A percentile compares a stretch with the other conserved stretches of the same genome.
Evolutionary conservation across 2,113 vertebrate species (phyloP).

Genomic region (Illadopsis cleaveri): DNA sequence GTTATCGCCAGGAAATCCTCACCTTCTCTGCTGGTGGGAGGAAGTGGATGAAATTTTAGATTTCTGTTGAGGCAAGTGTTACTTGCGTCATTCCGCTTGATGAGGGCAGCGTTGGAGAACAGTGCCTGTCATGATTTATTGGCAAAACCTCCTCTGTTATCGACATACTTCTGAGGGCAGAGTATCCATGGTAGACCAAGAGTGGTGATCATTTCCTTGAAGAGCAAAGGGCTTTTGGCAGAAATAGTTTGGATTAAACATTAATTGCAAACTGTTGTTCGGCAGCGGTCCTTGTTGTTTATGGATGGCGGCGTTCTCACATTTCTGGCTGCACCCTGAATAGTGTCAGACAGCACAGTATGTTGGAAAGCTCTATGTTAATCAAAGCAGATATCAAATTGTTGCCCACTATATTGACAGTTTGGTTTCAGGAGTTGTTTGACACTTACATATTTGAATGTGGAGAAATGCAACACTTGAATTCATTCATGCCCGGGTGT

Average conservation of each 20-base stretch:
- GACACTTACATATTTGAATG: neutral
- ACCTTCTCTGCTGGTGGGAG: neutral
- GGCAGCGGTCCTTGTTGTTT: neutral
- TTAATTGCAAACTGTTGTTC: constrained; percentile 38
- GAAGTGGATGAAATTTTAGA: neutral
- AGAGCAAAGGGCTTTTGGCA: constrained; percentile 21
- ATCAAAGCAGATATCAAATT: constrained; percentile 35
- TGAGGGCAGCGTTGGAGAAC: neutral
- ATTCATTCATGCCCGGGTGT: neutral
- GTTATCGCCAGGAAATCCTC: neutral
- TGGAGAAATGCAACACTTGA: neutral
- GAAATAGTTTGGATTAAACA: constrained; percentile 25
- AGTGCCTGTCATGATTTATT: neutral
- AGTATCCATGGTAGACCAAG: neutral
- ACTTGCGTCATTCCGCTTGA: neutral
- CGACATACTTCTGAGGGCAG: neutral
- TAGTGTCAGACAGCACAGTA: constrained; percentile 44
- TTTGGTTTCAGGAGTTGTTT: neutral
- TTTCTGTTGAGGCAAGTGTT: neutral
- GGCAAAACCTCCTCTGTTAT: neutral
- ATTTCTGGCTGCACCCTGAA: neutral
- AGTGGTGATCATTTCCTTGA: neutral
- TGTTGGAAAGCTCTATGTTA: constrained; percentile 25
- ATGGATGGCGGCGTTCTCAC: neutral
- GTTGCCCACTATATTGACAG: constrained; percentile 20